Evolutionary conservation across 2,888 invertebrate genomes (phyloP), one percentile per base, ranked within the genome.

Genomic region (Mythimna pallens): DNA sequence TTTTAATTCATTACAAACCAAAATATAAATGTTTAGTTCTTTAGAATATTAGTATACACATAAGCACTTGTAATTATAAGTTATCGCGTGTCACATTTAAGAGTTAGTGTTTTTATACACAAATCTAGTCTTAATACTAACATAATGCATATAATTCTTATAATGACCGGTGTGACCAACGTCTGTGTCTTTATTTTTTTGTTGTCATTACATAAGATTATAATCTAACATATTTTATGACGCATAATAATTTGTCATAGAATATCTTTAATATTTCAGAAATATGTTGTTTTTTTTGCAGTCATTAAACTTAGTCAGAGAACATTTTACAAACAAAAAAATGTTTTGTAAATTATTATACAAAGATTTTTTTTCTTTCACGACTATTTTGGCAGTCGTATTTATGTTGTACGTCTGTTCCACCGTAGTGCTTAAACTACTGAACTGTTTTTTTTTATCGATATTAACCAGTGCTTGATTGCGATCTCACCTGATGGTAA

Each of bases 281-380:
- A 66, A 67, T 40, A 59, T 72, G 8, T 62, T 67, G 20, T 67
- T 82, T 79, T n/a, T 25, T 78, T 83, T 78, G 22, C 52, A 1
- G 25, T 52, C 75, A 75, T 83, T 68, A 25, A 34, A 52, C 59
- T 52, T 62, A 65, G 30, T 70, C 64, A 68, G 52, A 22, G 20
- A 20, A 34, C 1, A 62, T 58, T 58, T n/a, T n/a, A 12, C 3
- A 22, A 10, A 61, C 20, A 0, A 9, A 25, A 54, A 66, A 40
- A 25, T 1, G 34, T 52, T 61, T 22, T 9, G 47, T 47, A 47
- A 17, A 17, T 47, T 17, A 5, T 47, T 47, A 47, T 17, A 47
- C 17, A 12, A 5, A 5, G 5, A 17, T 40, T 40, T 40, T 40
- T n/a, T 40, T 40, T 10, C 40, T 36, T 36, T 36, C 34, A 36